A percentile compares a stretch with the other conserved stretches of the same genome.
These are phyloP conservation scores for Odontomyia ornata DNA, from an alignment of 2,888 invertebrate species.

Conservation along the genomic window DNA sequence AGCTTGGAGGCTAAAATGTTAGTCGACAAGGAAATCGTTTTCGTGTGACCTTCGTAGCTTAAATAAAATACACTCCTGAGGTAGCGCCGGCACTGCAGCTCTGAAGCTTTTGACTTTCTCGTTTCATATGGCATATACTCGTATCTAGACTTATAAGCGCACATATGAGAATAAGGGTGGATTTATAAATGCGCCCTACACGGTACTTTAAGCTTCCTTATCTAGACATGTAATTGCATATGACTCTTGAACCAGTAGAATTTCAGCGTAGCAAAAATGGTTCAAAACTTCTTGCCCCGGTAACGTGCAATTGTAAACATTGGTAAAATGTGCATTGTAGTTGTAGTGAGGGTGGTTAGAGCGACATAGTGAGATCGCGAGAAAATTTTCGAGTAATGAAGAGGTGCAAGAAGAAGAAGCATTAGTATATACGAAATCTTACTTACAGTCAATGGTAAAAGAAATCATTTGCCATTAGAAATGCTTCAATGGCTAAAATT, in stretches of 20 bases:
- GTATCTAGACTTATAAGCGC: neutral
- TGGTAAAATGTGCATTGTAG: no score
- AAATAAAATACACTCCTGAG: neutral
- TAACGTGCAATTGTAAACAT: no score
- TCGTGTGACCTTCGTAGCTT: constrained; percentile 12
- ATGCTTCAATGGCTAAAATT: no score
- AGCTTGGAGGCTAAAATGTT: neutral
- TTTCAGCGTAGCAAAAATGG: neutral
- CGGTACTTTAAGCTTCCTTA: neutral
- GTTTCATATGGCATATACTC: no score
- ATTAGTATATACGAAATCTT: no score
- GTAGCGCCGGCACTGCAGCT: neutral
- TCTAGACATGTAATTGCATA: constrained; percentile 21
- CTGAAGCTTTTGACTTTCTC: no score
- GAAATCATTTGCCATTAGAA: no score
- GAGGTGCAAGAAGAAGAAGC: no score
- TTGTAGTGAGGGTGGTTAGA: neutral
- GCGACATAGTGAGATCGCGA: neutral
- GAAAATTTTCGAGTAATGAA: no score
- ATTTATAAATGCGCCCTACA: neutral
- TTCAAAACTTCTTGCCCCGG: no score
- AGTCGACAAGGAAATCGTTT: constrained; percentile 20
- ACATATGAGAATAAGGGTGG: neutral
- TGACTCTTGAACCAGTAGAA: neutral
- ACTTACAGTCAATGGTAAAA: no score